phyloP scores from a whole-genome alignment of 2,888 invertebrate species.

The Luperina testacea region DNA sequence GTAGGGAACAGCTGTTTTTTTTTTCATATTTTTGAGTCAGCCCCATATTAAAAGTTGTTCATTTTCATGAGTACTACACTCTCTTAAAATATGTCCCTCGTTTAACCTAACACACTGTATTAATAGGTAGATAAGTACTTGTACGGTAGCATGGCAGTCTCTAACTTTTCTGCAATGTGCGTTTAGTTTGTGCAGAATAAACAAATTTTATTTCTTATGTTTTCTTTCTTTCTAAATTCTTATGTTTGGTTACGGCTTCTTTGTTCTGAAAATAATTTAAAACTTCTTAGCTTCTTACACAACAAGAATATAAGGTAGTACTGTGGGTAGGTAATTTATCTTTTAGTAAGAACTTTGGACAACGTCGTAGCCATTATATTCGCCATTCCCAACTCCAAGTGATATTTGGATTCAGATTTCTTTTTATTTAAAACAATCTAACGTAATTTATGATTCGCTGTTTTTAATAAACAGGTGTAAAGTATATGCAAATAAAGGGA shows the following conservation, averaged over 20 bases:
- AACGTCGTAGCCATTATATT: constrained; percentile 13
- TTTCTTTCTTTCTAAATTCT: neutral
- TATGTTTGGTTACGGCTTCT: constrained; percentile 1
- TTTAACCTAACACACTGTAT: too few species aligned
- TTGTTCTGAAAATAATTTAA: neutral
- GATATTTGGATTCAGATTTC: constrained; percentile 31
- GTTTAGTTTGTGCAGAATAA: too few species aligned
- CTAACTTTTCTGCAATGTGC: neutral
- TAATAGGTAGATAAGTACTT: too few species aligned
- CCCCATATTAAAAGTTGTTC: too few species aligned
- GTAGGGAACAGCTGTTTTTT: too few species aligned
- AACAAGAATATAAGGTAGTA: neutral
- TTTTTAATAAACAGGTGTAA: constrained; percentile 57
- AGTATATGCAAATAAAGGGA: constrained; percentile 60
- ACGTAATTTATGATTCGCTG: constrained; percentile 54
- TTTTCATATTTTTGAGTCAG: too few species aligned
- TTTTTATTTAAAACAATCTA: constrained; percentile 50
- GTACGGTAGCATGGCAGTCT: neutral
- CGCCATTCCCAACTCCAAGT: constrained; percentile 13
- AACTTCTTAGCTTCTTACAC: constrained; percentile 5
- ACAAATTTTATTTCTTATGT: too few species aligned
- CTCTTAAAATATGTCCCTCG: too few species aligned
- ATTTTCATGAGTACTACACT: too few species aligned
- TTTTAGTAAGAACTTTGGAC: constrained; percentile 31
- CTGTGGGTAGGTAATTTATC: constrained; percentile 33